Evolutionary conservation across 2,888 invertebrate genomes (phyloP).

Genomic region (Cephus runcator): DNA sequence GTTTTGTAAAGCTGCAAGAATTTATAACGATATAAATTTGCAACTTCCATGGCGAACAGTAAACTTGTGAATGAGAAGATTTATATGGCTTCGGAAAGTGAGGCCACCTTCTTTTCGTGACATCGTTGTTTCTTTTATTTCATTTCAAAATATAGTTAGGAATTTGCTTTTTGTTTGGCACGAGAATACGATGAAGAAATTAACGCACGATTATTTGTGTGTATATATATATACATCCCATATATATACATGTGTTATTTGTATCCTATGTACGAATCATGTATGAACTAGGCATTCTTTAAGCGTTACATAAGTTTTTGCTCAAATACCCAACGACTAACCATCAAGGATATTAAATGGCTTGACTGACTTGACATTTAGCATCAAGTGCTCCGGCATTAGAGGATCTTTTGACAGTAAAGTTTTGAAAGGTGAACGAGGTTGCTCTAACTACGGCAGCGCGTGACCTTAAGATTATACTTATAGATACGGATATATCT

Average conservation of each 20-base stretch:
- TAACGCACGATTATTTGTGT: neutral
- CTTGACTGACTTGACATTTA: conserved; percentile 34
- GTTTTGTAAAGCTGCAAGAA: neutral
- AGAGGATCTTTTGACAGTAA: conserved; percentile 24
- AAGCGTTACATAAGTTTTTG: neutral
- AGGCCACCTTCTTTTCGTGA: neutral
- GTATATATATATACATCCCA: too few relatives aligned
- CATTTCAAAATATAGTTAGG: neutral
- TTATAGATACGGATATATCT: neutral
- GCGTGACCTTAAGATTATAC: neutral
- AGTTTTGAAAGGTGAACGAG: conserved; percentile 38
- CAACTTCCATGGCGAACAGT: neutral
- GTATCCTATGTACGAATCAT: neutral
- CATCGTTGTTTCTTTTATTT: neutral
- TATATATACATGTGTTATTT: neutral
- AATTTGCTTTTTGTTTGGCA: neutral
- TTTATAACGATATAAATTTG: neutral
- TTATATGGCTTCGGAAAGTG: neutral
- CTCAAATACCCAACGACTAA: neutral
- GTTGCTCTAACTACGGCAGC: conserved; percentile 2
- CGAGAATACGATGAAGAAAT: neutral
- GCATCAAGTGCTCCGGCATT: conserved; percentile 17
- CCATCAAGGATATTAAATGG: conserved; percentile 6
- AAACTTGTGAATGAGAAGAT: neutral
- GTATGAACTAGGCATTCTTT: neutral